A percentile compares a stretch with the other conserved stretches of the same genome.
Conservation (phyloP, 1,140 invertebrate species). For the Galleria mellonella region DNA sequence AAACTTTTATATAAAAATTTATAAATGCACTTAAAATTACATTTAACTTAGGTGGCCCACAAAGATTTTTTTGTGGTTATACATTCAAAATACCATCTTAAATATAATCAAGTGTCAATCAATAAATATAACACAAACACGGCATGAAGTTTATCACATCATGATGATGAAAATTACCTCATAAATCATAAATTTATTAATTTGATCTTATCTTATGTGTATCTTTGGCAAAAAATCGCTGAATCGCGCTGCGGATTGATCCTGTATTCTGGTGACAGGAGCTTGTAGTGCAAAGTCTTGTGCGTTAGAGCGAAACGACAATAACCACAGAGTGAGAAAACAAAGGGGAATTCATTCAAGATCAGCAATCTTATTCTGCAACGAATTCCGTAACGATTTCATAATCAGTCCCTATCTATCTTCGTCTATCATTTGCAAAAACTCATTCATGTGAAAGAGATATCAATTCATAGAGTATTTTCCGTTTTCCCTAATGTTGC, state of each 20-base stretch:
- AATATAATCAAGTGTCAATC: no score
- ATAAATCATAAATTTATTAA: not conserved
- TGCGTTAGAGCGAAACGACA: conserved; percentile 46
- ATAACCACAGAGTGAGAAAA: conserved; percentile 48
- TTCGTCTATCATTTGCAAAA: conserved; percentile 18
- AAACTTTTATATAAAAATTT: no score
- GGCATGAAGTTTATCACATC: no score
- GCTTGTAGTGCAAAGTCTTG: conserved; percentile 38
- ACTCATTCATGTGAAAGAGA: conserved; percentile 13
- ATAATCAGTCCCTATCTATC: conserved; percentile 36
- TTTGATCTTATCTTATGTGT: not conserved
- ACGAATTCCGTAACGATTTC: conserved; percentile 35
- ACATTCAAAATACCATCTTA: no score
- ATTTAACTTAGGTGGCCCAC: no score
- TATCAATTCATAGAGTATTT: conserved; percentile 13
- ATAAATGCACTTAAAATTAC: no score
- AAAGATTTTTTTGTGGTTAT: no score
- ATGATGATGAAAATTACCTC: no score
- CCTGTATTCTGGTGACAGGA: conserved; percentile 44
- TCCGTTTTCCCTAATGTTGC: conserved; percentile 38
- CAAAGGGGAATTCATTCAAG: conserved; percentile 53
- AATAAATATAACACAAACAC: no score
- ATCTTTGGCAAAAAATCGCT: conserved; percentile 7
- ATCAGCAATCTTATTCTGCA: conserved; percentile 48
- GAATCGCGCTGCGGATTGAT: conserved; percentile 54